Evolutionary conservation across 2,888 invertebrate genomes (phyloP), one percentile per base, ranked within the genome.

Genomic region (Nineta flava): DNA sequence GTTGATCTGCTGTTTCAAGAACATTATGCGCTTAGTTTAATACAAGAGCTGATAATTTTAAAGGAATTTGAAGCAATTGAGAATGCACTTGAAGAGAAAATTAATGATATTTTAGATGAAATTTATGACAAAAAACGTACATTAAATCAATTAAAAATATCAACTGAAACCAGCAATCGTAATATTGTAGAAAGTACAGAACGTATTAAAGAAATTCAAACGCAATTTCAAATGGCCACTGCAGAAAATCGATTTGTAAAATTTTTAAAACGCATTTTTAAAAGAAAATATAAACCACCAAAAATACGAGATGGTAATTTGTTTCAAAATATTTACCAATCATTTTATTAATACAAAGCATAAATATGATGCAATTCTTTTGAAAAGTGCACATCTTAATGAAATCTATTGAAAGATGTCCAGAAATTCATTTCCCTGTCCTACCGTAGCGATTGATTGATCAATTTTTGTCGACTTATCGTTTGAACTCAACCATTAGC

Each of bases 241-340:
- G 74, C 71, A 41, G 81, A 84, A 49, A 83, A 83, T 60, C 87
- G 84, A 61, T 91, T 85, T 62, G 76, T 75, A 6, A 81, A 83
- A 57, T 91, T 88, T 60, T 65, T 93, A 41, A 74, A 77, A 16
- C 78, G 81, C 58, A 87, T 93, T 50, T 92, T 83, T 60, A 85
- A 81, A 60, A 92, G 87, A 62, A 87, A 85, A 59, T 86, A 81
- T 59, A 83, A 82, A 53, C 76, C 81, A 6, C 78, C 79, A 0
- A 83, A 82, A 59, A 67, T 69, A 1, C 67, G 60, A 46, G 72
- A 73, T 50, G 76, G 73, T 68, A 58, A 26, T 26, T 26, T 26
- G 19, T 19, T 19, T 19, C 19, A n/a, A n/a, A n/a, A n/a, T n/a
- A n/a, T n/a, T n/a, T n/a, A n/a, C n/a, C n/a, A n/a, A n/a, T n/a